Percentiles rank a stretch among this genome's conserved stretches.
phyloP scores from a whole-genome alignment of 2,888 invertebrate genomes.

The Bombyx huttoni region DNA sequence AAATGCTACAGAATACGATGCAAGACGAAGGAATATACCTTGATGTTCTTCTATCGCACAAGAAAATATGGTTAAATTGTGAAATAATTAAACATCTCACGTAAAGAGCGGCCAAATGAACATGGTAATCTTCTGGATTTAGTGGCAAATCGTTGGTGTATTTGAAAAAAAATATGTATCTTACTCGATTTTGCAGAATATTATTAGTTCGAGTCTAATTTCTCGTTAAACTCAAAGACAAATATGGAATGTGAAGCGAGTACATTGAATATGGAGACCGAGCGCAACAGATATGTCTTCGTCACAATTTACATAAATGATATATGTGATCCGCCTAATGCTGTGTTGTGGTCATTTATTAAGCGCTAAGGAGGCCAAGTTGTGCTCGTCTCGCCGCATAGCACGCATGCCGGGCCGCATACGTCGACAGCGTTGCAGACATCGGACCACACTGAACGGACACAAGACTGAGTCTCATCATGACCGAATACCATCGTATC shows the following conservation, averaged over 20 bases:
- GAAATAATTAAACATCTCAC: too few relatives aligned
- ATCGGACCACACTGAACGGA: constrained; percentile 54
- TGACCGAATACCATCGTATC: constrained; percentile 22
- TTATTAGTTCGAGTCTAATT: neutral
- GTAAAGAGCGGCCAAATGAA: too few relatives aligned
- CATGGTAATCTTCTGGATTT: too few relatives aligned
- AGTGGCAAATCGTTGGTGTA: too few relatives aligned
- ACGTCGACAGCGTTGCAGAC: constrained; percentile 49
- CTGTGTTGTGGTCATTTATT: constrained; percentile 63
- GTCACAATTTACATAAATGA: constrained; percentile 73
- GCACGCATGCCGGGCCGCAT: constrained; percentile 54
- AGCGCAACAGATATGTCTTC: constrained; percentile 68
- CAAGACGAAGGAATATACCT: too few relatives aligned
- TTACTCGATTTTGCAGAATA: too few relatives aligned
- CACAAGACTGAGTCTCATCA: constrained; percentile 15
- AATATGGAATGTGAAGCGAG: constrained; percentile 57
- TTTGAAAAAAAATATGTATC: too few relatives aligned
- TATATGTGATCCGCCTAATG: constrained; percentile 69
- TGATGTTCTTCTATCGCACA: too few relatives aligned
- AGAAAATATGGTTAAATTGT: too few relatives aligned
- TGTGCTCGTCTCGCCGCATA: constrained; percentile 45
- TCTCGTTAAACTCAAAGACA: neutral
- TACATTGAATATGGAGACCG: constrained; percentile 50
- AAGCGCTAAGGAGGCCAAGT: constrained; percentile 45
- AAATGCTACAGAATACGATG: too few relatives aligned